These are phyloP conservation scores for Sula dactylatra DNA, from an alignment of 2,113 vertebrate species.

Conservation along the genomic window DNA sequence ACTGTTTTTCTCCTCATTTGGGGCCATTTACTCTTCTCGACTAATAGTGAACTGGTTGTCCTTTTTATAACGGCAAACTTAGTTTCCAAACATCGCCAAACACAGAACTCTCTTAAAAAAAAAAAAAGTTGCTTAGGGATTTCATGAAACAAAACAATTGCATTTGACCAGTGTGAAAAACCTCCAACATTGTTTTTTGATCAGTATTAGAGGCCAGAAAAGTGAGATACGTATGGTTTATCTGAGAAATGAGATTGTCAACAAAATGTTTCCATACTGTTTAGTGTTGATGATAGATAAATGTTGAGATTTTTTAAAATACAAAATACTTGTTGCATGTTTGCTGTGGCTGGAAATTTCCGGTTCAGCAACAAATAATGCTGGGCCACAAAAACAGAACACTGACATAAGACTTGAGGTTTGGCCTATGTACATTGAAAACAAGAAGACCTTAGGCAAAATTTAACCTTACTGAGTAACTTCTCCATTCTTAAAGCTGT, in stretches of 20 bases:
- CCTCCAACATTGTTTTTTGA: neutral
- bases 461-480: neutral
- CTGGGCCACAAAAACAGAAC: neutral
- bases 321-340: neutral
- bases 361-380: neutral
- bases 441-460: neutral
- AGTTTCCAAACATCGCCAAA: neutral
- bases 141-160: neutral
- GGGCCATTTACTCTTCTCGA: neutral
- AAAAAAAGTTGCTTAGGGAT: neutral
- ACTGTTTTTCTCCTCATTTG: neutral
- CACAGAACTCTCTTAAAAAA: neutral
- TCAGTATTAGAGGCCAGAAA: neutral
- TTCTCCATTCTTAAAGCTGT: neutral
- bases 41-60: neutral
- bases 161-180: neutral
- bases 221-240: neutral
- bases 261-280: neutral
- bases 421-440: neutral
- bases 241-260: neutral
- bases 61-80: neutral
- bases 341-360: neutral
- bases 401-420: neutral
- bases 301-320: neutral
- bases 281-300: neutral